Evolutionary conservation across 2,113 vertebrate species (phyloP), one percentile per base, ranked within the genome.

Genomic region (Oncorhynchus gorbuscha): DNA sequence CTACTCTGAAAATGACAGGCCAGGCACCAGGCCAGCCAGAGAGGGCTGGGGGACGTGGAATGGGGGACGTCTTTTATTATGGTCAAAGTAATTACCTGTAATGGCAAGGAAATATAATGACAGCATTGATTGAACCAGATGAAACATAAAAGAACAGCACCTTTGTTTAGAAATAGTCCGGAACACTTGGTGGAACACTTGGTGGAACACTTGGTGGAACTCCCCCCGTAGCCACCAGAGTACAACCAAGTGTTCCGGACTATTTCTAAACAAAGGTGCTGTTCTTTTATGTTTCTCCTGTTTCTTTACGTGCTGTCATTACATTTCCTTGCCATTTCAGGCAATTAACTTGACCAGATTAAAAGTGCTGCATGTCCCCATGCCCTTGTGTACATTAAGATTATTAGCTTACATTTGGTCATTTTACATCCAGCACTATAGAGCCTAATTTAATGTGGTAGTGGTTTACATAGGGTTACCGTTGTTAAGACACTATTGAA

Each of bases 1-100:
- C 93, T 92, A 94, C 93, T 94, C 93, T 89, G 8, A 30, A 95
- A 95, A 95, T 95, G 94, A 94, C 93, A 93, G 94, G 94, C 92
- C 94, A 94, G 93, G 94, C 93, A 48, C 30, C n/a, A 9, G 59
- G 20, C 5, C 18, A 62, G n/a, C 1, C 14, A 13, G 94, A 94
- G 48, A 45, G 64, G 71, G 65, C 32, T 65, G 20, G 32, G n/a
- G 22, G 66, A 49, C 20, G 12, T 11, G 26, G 30, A 48, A 73
- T 49, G 32, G 67, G 5, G 0, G 32, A 32, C 3, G 16, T 26
- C 4, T 30, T 14, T 66, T 66, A 5, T 66, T 66, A 20, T 66
- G 64, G 28, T 66, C n/a, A 28, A 30, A 28, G 64, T 66, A 30
- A 66, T 66, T 26, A 13, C 64, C 26, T 66, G 64, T 66, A 66